These are phyloP conservation scores for Agriotes lineatus DNA, from an alignment of 2,888 invertebrate species.

Conservation along the genomic window DNA sequence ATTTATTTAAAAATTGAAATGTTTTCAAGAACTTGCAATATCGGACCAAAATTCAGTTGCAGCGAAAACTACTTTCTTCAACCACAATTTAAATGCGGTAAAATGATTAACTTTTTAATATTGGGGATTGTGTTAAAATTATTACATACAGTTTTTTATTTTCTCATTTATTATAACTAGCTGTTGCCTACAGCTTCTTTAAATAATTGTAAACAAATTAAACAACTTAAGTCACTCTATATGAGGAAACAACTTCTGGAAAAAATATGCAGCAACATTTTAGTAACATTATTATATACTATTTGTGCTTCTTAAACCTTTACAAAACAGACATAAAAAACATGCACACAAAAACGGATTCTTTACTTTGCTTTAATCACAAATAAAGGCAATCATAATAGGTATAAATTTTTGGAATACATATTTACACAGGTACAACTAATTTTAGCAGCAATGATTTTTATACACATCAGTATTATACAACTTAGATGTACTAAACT, in stretches of 20 bases:
- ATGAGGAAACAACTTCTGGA: neutral
- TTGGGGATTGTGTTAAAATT: too few species aligned
- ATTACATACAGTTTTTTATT: too few species aligned
- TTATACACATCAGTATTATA: constrained; percentile 1
- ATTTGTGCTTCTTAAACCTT: neutral
- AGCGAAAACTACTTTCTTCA: too few species aligned
- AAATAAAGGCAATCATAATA: constrained; percentile 22
- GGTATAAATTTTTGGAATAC: constrained; percentile 25
- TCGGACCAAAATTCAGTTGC: too few species aligned
- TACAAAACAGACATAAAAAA: constrained; percentile 1
- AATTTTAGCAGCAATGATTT: constrained; percentile 7
- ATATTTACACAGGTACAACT: constrained; percentile 26
- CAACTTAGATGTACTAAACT: constrained; percentile 3
- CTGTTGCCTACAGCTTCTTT: constrained; percentile 14
- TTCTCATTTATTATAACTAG: constrained; percentile 19
- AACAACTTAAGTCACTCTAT: constrained; percentile 2
- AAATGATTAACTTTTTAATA: too few species aligned
- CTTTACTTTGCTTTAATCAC: neutral
- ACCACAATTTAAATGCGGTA: too few species aligned
- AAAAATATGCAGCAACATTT: neutral
- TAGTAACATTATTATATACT: constrained; percentile 10
- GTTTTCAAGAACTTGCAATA: too few species aligned
- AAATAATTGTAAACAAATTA: constrained; percentile 4
- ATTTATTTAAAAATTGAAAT: too few species aligned
- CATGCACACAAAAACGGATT: neutral